Base-by-base conservation (phyloP, 2,888 invertebrate species). In the Orgyia antiqua region DNA sequence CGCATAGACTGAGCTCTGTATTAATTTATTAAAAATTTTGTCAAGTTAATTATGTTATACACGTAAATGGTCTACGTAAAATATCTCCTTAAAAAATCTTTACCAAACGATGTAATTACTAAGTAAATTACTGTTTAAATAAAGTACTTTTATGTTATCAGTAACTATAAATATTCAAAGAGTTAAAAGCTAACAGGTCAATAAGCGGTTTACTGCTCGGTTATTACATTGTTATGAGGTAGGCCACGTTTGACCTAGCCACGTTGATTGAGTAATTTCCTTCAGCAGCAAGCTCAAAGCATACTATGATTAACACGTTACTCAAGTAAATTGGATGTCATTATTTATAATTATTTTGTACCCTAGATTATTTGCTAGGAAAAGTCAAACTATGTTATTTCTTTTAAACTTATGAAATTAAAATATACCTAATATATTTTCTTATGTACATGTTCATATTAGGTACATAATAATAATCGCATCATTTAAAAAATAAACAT, bases 221-320 rank as follows among this genome's bases (percentile, higher is more conserved):
- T 69, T 67, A 67, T 69, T 68, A 69, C 56, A 57, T 58, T 58
- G 67, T 69, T 69, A 73, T 61, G 66, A 57, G 54, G 47, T 53
- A 38, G 55, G 63, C 59, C 73, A 73, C 73, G 73, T 70, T 68
- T 64, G 64, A 66, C 67, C 68, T 56, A 54, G 43, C 51, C 48
- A 50, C 44, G 3, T 55, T 65, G 71, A 73, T 73, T 72, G 67
- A 73, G 72, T 68, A 72, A 73, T 73, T 73, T 70, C 67, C 68
- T 67, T 68, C 68, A 54, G 68, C 63, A 54, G 47, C 43, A 55
- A 57, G 55, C 66, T 53, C 55, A 59, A 51, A 51, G 58, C 61
- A 67, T 54, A 60, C 50, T 50, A 52, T 58, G 66, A 68, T 71
- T 71, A 70, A 69, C 68, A 68, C 62, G 60, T 69, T 59, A 53